A percentile compares a stretch with the other conserved stretches of the same genome.
phyloP scores from a whole-genome alignment of 2,888 invertebrate genomes.

The Amphipoea lucens region DNA sequence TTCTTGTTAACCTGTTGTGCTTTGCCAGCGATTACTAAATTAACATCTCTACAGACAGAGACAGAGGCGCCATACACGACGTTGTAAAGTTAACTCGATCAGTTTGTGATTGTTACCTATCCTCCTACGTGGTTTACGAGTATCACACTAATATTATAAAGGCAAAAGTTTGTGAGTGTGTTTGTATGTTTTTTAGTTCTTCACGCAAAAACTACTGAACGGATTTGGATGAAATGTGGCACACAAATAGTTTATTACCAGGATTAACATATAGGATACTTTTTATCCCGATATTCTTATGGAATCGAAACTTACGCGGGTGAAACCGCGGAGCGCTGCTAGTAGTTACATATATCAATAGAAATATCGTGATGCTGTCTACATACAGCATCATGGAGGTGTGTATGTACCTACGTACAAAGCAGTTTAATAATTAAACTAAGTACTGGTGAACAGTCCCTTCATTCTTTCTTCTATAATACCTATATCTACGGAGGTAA shows the following conservation, averaged over 20 bases:
- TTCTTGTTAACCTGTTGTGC: conserved; percentile 51
- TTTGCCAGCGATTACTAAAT: conserved; percentile 30
- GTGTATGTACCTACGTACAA: background rate
- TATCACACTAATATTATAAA: no score
- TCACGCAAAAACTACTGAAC: no score
- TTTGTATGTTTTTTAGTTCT: no score
- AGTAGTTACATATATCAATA: background rate
- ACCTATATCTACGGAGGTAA: background rate
- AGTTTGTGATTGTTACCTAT: background rate
- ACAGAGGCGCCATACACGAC: background rate
- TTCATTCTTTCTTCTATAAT: background rate
- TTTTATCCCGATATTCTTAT: no score
- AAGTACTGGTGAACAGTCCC: background rate
- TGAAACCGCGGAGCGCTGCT: no score
- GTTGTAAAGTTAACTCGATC: conserved; percentile 1
- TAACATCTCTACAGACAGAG: conserved; percentile 15
- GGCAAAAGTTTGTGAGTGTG: no score
- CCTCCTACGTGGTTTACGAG: background rate
- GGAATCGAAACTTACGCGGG: no score
- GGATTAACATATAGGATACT: no score
- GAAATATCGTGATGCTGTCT: background rate
- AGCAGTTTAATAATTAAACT: background rate
- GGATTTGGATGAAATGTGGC: no score
- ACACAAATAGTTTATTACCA: no score
- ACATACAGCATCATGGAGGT: no score